Evolutionary conservation across 2,888 invertebrate species (phyloP), one percentile per base, ranked within the genome.

Genomic region (Brenthis daphne): DNA sequence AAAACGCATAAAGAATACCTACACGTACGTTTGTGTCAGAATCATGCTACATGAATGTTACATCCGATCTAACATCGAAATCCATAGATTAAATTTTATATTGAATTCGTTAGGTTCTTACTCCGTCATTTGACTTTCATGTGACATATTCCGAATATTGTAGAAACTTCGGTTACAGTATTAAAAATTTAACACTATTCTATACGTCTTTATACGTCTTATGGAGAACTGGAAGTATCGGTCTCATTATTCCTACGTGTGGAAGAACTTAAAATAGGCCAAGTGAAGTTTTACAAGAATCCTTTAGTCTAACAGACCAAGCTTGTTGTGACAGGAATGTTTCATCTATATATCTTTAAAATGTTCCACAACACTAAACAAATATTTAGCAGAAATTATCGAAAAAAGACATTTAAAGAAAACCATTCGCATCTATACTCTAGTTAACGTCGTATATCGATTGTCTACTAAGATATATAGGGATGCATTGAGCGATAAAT

Each of bases 21-120:
- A 57, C 57, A 0, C 20, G 20, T 20, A 20, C 20, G 20, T 20
- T 20, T 20, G 29, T 29, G 37, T 20, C 14, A 50, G 13, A 11
- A 57, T 16, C 5, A 60, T 33, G 29, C 33, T 60, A 53, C 60
- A 68, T 68, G 56, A 48, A 68, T 65, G 37, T 64, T 58, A 48
- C 65, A 65, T 65, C 13, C 29, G 13, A 37, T 60, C 16, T 24
- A 68, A 65, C 65, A 50, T 65, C 13, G 43, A 47, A 47, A 58
- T 64, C 47, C 43, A 65, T 58, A 29, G 56, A 65, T 16, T 54
- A 65, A 48, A 47, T 48, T 14, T 53, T 48, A 64, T 29, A 50
- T 37, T 20, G 68, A 64, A 54, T 57, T 48, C 43, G 54, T 63
- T 48, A 56, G 14, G 16, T 20, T 6, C 53, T 20, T 37, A 2